Percentiles rank a stretch among this genome's conserved stretches.
These are phyloP conservation scores for Scrobipalpa costella DNA, from an alignment of 2,888 invertebrate genomes.

Conservation along the genomic window DNA sequence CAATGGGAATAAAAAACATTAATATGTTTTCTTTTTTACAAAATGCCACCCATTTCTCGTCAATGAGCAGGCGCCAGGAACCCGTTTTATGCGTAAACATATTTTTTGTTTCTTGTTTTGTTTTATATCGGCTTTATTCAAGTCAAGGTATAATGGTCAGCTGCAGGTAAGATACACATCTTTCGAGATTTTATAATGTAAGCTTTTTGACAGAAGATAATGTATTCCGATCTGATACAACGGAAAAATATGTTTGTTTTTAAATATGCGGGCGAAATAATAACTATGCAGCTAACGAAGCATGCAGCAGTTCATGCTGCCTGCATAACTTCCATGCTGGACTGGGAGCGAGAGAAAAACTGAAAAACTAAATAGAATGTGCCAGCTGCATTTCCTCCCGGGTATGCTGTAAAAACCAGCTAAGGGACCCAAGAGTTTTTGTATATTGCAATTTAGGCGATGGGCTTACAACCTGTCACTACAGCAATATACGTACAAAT, in stretches of 20 bases:
- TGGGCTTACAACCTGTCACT: too few species aligned
- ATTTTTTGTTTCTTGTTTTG: conserved; percentile 3
- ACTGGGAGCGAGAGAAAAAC: too few species aligned
- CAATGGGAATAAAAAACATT: background rate
- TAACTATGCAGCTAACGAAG: background rate
- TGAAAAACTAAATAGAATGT: too few species aligned
- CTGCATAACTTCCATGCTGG: too few species aligned
- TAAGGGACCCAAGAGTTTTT: too few species aligned
- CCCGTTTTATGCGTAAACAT: conserved; percentile 17
- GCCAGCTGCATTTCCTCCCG: too few species aligned
- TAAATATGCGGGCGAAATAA: background rate
- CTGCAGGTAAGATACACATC: conserved; percentile 16
- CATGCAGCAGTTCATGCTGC: too few species aligned
- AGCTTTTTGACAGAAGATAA: conserved; percentile 18
- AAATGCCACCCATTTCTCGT: conserved; percentile 23
- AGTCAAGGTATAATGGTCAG: conserved; percentile 18
- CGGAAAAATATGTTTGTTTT: conserved; percentile 1
- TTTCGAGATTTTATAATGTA: conserved; percentile 15
- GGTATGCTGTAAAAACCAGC: too few species aligned
- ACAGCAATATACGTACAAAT: too few species aligned
- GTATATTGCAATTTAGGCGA: too few species aligned
- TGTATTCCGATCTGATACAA: conserved; percentile 10
- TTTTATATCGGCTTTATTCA: conserved; percentile 21
- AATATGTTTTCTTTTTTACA: conserved; percentile 13
- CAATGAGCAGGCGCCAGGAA: conserved; percentile 24